A percentile compares a stretch with the other conserved stretches of the same genome.
These are phyloP conservation scores for Lasioglossum vierecki DNA, from an alignment of 2,888 invertebrate genomes.

Conservation along the genomic window DNA sequence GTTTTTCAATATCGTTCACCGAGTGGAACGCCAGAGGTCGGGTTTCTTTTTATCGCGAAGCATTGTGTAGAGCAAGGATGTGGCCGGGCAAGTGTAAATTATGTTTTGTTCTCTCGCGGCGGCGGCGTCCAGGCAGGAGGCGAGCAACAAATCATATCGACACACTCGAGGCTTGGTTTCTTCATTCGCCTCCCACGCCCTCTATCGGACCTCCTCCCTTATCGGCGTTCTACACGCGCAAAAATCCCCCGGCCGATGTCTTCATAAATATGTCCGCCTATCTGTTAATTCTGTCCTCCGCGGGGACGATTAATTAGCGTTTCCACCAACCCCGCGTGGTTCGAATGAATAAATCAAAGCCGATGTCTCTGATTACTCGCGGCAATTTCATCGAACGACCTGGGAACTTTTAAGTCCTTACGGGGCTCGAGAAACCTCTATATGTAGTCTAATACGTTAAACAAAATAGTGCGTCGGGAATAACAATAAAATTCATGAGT, in stretches of 20 bases:
- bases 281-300: constrained; percentile 42
- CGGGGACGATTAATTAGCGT: constrained; percentile 48
- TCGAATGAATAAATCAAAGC: constrained; percentile 12
- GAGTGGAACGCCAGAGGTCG: neutral
- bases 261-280: constrained; percentile 55
- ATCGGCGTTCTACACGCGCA: constrained; percentile 11
- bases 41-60: neutral
- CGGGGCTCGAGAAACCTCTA: neutral
- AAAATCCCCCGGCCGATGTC: constrained; percentile 48
- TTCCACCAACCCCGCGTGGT: neutral
- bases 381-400: neutral
- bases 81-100: constrained; percentile 45
- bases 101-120: constrained; percentile 49
- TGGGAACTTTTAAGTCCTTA: neutral
- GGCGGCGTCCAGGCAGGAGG: constrained; percentile 37
- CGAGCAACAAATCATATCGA: constrained; percentile 68
- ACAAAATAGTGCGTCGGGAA: neutral
- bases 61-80: neutral
- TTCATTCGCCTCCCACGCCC: constrained; percentile 61
- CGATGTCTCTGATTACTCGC: neutral
- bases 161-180: constrained; percentile 56
- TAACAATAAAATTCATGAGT: neutral
- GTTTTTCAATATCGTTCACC: constrained; percentile 1
- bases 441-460: neutral
- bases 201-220: constrained; percentile 53